These are phyloP conservation scores for Sturnira hondurensis DNA, from an alignment of 2,113 vertebrate genomes.

Conservation along the genomic window DNA sequence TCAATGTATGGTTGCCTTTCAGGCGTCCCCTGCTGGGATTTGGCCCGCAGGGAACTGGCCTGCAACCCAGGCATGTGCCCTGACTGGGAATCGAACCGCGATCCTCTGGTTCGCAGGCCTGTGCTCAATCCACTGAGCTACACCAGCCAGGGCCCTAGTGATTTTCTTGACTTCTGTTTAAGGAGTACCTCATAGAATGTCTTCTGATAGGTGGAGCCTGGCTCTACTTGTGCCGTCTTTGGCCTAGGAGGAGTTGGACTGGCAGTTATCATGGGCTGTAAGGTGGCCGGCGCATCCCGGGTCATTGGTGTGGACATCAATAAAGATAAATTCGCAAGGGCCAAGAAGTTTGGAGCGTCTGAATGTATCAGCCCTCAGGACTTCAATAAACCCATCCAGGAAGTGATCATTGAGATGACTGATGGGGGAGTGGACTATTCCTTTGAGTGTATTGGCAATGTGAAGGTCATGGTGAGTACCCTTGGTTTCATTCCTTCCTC, in stretches of 20 bases:
- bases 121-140: too few species aligned
- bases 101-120: too few species aligned
- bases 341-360: constrained; percentile 84
- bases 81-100: too few species aligned
- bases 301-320: constrained; percentile 86
- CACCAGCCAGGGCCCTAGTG: too few species aligned
- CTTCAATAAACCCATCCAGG: constrained; percentile 83
- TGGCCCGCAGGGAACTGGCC: too few species aligned
- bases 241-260: constrained; percentile 86
- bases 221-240: constrained; percentile 84
- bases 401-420: constrained; percentile 82
- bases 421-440: constrained; percentile 86
- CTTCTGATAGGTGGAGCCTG: constrained; percentile 81
- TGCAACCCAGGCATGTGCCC: too few species aligned
- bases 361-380: constrained; percentile 84
- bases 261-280: constrained; percentile 86
- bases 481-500: fast-evolving
- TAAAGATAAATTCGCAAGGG: constrained; percentile 83
- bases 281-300: constrained; percentile 82
- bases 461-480: constrained; percentile 83
- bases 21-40: too few species aligned
- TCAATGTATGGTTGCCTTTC: too few species aligned
- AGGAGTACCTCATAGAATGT: background rate
- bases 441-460: constrained; percentile 87
- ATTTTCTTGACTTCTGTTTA: background rate